Conservation (phyloP, 2,888 invertebrate species). For the Amblyjoppa fuscipennis region DNA sequence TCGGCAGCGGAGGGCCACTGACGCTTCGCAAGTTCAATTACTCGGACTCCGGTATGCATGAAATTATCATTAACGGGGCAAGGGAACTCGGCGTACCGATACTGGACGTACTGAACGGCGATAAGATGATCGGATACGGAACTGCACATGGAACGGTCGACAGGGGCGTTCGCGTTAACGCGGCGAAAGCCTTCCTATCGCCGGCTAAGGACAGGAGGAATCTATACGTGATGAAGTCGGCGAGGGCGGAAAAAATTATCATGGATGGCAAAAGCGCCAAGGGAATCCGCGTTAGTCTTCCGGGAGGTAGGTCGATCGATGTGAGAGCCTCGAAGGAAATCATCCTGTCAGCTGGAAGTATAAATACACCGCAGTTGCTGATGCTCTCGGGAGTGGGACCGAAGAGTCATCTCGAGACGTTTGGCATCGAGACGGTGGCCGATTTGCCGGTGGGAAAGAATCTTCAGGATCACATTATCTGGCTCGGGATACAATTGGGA, state of each 20-base stretch:
- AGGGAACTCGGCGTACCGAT: slow-evolving; percentile 85
- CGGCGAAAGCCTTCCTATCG: slow-evolving; percentile 84
- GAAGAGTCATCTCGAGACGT: slow-evolving; percentile 84
- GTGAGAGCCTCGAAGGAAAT: slow-evolving; percentile 87
- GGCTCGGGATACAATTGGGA: slow-evolving; percentile 72
- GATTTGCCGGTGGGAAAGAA: slow-evolving; percentile 87
- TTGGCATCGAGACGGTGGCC: slow-evolving; percentile 84
- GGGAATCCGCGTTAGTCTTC: slow-evolving; percentile 84
- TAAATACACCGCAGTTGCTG: slow-evolving; percentile 89
- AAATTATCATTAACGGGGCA: slow-evolving; percentile 84
- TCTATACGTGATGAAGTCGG: slow-evolving; percentile 87
- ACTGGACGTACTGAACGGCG: slow-evolving; percentile 83
- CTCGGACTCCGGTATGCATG: slow-evolving; percentile 79
- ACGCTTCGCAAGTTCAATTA: slow-evolving; percentile 84
- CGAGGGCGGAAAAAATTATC: slow-evolving; percentile 87
- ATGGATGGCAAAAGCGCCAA: slow-evolving; percentile 85
- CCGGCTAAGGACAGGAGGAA: slow-evolving; percentile 86
- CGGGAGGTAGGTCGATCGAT: slow-evolving; percentile 76
- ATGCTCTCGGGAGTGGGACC: slow-evolving; percentile 90
- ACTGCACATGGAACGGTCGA: slow-evolving; percentile 85
- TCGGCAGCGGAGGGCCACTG: slow-evolving; percentile 85
- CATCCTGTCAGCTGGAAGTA: slow-evolving; percentile 89
- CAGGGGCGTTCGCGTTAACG: slow-evolving; percentile 83
- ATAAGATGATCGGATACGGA: slow-evolving; percentile 86
- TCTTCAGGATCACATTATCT: slow-evolving; percentile 86